Percentiles rank a stretch among this genome's conserved stretches.
Conservation (phyloP, 2,888 invertebrate species). For the Adela reaumurella region DNA sequence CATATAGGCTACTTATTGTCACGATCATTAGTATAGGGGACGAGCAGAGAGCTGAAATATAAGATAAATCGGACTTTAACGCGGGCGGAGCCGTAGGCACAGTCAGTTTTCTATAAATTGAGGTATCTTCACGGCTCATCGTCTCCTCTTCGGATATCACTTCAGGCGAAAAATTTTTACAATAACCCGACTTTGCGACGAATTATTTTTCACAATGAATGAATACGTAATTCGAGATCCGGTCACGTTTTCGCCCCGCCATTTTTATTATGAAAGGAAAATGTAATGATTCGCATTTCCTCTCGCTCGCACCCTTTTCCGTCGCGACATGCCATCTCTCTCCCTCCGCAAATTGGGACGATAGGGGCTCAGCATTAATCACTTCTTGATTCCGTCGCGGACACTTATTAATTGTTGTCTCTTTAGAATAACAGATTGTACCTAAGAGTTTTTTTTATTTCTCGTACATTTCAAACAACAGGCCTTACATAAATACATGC, state of each 20-base stretch:
- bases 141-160: too few relatives aligned
- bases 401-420: not conserved
- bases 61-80: too few relatives aligned
- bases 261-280: not conserved
- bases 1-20: too few relatives aligned
- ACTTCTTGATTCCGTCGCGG: not conserved
- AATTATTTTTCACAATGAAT: not conserved
- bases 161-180: too few relatives aligned
- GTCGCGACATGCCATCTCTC: not conserved
- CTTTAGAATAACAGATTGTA: not conserved
- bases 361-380: not conserved
- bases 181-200: not conserved
- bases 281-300: not conserved
- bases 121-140: too few relatives aligned
- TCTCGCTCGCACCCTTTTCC: not conserved
- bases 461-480: too few relatives aligned
- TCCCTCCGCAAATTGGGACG: not conserved
- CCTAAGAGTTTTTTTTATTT: too few relatives aligned
- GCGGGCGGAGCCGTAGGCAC: too few relatives aligned
- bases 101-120: too few relatives aligned
- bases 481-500: too few relatives aligned
- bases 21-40: too few relatives aligned
- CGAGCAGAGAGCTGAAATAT: too few relatives aligned
- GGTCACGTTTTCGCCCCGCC: not conserved
- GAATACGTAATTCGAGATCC: not conserved